A percentile compares a stretch with the other conserved stretches of the same genome.
These are phyloP conservation scores for Fregata magnificens DNA, from an alignment of 2,113 vertebrate genomes.

Conservation along the genomic window DNA sequence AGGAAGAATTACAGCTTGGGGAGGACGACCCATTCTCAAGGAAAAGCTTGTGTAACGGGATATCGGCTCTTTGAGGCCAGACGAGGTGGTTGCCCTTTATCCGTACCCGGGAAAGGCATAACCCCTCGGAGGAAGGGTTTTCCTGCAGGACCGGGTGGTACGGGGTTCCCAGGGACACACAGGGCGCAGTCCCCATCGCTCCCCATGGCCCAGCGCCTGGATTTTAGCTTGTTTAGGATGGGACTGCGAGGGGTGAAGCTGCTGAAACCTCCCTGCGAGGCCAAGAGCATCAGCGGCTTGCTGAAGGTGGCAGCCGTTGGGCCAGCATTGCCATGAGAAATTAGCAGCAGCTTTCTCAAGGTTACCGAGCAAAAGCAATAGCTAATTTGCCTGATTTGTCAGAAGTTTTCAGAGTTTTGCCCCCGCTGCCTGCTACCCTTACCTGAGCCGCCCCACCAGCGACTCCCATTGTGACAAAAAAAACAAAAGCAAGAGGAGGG, in stretches of 20 bases:
- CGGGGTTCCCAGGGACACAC: not conserved
- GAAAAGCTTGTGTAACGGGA: not conserved
- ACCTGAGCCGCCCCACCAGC: not conserved
- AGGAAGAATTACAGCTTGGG: not conserved
- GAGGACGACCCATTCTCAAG: not conserved
- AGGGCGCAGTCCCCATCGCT: accelerated
- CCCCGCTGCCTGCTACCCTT: not conserved
- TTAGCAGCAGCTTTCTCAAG: not conserved
- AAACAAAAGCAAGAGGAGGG: not conserved
- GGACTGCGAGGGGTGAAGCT: not conserved
- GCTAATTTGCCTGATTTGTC: not conserved
- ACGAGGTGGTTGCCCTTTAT: not conserved
- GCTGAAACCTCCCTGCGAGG: not conserved
- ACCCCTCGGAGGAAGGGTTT: not conserved
- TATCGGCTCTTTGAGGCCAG: accelerated
- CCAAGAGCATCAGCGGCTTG: not conserved
- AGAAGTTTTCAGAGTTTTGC: not conserved
- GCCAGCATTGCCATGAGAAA: not conserved
- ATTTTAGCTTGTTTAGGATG: not conserved
- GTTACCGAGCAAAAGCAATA: accelerated
- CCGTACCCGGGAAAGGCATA: not conserved
- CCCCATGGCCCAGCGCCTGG: not conserved
- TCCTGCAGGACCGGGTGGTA: accelerated
- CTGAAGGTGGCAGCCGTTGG: not conserved
- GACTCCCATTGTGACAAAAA: not conserved